A percentile compares a stretch with the other conserved stretches of the same genome.
phyloP scores from a whole-genome alignment of 2,113 vertebrate genomes.

The Psophia crepitans region DNA sequence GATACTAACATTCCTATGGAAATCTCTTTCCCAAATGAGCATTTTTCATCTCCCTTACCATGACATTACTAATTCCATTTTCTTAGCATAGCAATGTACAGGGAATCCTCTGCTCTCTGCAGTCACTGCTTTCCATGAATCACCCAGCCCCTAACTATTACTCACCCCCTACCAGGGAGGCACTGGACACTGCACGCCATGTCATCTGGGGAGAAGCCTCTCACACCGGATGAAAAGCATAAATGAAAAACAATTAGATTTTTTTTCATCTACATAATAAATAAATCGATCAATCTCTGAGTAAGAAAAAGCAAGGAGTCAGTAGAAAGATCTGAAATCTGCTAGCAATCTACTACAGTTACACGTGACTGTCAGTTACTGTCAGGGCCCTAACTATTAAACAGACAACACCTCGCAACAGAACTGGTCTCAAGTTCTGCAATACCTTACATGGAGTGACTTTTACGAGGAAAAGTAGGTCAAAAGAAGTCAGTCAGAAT shows the following conservation, averaged over 20 bases:
- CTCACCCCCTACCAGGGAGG: not conserved
- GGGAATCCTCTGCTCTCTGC: not conserved
- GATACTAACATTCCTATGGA: not conserved
- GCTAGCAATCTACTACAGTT: not conserved
- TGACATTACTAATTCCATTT: not conserved
- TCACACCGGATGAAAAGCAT: not conserved
- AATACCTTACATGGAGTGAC: slow-evolving; percentile 4
- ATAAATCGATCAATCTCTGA: not conserved
- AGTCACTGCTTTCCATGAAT: not conserved
- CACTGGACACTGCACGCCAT: not conserved
- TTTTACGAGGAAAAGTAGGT: slow-evolving; percentile 35
- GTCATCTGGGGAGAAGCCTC: not conserved
- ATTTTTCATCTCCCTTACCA: not conserved
- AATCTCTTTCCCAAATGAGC: not conserved
- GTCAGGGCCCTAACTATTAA: not conserved
- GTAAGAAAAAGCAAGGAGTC: not conserved
- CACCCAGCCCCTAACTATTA: not conserved
- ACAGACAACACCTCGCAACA: accelerated
- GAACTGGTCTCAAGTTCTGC: not conserved
- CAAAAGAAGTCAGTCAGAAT: not conserved
- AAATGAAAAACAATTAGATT: not conserved
- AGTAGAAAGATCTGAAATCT: not conserved
- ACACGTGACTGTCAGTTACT: not conserved
- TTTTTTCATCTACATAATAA: not conserved
- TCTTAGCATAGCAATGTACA: not conserved